Evolutionary conservation across 2,888 invertebrate genomes (phyloP).

Genomic region (Bibio marci): DNA sequence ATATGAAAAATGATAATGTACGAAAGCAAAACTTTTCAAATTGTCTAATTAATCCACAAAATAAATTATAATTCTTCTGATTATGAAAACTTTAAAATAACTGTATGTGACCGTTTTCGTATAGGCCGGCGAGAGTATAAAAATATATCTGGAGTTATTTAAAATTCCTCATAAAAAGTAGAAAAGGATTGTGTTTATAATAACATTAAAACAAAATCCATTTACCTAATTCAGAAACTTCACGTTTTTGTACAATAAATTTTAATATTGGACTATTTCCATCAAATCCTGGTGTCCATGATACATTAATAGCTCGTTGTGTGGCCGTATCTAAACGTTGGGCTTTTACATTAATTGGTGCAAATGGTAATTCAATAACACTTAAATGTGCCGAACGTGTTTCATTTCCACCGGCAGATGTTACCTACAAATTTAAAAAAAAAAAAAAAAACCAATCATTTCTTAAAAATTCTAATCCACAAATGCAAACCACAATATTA

Average conservation of each 20-base stretch:
- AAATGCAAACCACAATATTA: neutral
- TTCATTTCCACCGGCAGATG: constrained; percentile 84
- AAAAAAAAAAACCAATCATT: neutral
- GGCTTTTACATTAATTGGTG: constrained; percentile 77
- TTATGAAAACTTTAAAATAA: too few species aligned
- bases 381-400: constrained; percentile 66
- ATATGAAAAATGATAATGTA: too few species aligned
- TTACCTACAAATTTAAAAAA: constrained; percentile 33
- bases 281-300: constrained; percentile 92
- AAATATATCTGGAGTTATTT: too few species aligned
- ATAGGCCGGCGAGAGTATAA: too few species aligned
- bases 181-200: too few species aligned
- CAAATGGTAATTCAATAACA: constrained; percentile 90
- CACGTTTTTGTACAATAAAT: constrained; percentile 80
- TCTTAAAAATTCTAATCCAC: neutral
- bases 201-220: too few species aligned
- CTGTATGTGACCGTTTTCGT: too few species aligned
- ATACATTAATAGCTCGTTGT: constrained; percentile 69
- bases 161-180: too few species aligned
- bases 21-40: too few species aligned
- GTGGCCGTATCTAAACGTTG: constrained; percentile 43
- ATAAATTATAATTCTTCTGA: too few species aligned
- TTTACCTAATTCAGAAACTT: constrained; percentile 72
- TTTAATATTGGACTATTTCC: constrained; percentile 90
- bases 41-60: too few species aligned